Percentiles rank a stretch among this genome's conserved stretches.
phyloP scores from a whole-genome alignment of 2,888 invertebrate genomes.

The Platycnemis pennipes region DNA sequence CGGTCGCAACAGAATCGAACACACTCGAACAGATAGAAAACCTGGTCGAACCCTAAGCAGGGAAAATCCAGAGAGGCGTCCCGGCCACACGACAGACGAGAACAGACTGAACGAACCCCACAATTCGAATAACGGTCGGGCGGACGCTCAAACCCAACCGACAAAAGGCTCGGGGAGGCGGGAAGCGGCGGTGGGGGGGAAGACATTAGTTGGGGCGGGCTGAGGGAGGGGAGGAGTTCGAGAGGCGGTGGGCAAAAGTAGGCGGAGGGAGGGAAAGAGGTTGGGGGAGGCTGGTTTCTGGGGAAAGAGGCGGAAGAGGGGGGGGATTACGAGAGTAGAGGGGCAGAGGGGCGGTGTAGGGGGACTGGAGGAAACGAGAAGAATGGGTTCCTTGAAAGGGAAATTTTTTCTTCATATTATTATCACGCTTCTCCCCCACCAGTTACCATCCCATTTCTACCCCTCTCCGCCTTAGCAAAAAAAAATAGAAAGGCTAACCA shows the following conservation, averaged over 20 bases:
- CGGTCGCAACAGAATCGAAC: not conserved
- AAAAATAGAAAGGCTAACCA: not conserved
- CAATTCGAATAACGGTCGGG: constrained; percentile 58
- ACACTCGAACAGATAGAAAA: not conserved
- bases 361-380: not conserved
- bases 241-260: not conserved
- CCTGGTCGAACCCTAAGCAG: no score
- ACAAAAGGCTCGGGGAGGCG: constrained; percentile 25
- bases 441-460: not conserved
- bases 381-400: not conserved
- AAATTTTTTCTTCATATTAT: not conserved
- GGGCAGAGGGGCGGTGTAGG: not conserved
- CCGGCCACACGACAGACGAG: constrained; percentile 49
- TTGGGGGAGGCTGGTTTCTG: not conserved
- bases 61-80: not conserved
- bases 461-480: not conserved
- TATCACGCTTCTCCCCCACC: not conserved
- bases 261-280: not conserved
- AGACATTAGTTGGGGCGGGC: not conserved
- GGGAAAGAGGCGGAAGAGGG: not conserved
- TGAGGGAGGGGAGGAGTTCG: not conserved
- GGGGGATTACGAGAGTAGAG: not conserved
- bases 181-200: not conserved
- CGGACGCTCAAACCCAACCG: constrained; percentile 59
- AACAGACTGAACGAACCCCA: constrained; percentile 48